phyloP scores from a whole-genome alignment of 2,888 invertebrate species.

The Drosophila acutilabella region DNA sequence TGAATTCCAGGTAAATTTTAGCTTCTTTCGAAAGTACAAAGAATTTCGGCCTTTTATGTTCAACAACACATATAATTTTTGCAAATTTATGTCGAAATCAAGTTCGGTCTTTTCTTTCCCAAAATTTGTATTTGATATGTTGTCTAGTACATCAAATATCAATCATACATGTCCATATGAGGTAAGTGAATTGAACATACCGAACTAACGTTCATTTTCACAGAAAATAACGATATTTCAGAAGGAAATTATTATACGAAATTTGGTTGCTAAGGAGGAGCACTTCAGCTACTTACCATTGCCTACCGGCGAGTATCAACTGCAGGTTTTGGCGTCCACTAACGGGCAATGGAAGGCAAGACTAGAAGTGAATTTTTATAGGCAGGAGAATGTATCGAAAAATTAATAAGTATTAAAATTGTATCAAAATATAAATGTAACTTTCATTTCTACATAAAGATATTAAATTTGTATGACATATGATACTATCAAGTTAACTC shows the following conservation, averaged over 20 bases:
- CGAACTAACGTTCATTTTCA: background rate
- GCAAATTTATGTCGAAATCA: no score
- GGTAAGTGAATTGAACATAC: background rate
- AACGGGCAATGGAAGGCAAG: conserved; percentile 5
- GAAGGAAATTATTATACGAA: conserved; percentile 18
- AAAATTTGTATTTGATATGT: no score
- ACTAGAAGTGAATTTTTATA: background rate
- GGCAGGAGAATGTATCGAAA: conserved; percentile 6
- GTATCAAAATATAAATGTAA: no score
- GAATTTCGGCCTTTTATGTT: no score
- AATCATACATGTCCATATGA: conserved; percentile 5
- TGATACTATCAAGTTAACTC: no score
- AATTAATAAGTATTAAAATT: no score
- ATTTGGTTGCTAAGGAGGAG: conserved; percentile 14
- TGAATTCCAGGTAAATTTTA: no score
- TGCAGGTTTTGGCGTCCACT: background rate
- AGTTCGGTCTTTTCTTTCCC: no score
- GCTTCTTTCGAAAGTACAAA: no score
- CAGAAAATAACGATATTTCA: background rate
- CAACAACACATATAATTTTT: no score
- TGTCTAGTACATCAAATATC: background rate
- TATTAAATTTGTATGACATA: no score
- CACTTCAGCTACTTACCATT: conserved; percentile 1
- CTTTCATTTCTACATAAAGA: no score
- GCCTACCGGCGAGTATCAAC: conserved; percentile 20